A percentile compares a stretch with the other conserved stretches of the same genome.
Conservation (phyloP, 2,113 vertebrate genomes). For the Dendrocopos noguchii region DNA sequence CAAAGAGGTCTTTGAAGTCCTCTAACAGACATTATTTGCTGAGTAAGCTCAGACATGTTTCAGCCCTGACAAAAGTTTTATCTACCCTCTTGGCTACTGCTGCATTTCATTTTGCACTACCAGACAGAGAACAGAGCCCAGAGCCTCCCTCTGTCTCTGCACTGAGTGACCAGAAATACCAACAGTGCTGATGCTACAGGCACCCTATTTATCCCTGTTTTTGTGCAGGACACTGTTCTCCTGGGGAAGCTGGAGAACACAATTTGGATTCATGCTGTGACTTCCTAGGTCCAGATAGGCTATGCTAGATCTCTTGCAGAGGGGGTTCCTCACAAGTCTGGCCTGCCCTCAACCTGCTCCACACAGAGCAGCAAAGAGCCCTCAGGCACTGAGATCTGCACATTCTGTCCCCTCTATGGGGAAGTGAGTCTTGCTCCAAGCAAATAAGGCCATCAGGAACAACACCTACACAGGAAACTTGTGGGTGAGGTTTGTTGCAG, state of each 20-base stretch:
- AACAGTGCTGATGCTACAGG: conserved; percentile 43
- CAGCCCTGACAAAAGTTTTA: conserved; percentile 25
- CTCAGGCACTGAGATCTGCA: not conserved
- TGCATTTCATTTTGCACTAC: conserved; percentile 48
- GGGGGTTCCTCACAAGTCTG: not conserved
- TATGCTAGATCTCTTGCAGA: not conserved
- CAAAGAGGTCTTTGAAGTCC: conserved; percentile 29
- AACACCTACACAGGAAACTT: conserved; percentile 1
- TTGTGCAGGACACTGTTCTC: not conserved
- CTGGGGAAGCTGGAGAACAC: not conserved
- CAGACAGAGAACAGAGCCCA: conserved; percentile 6
- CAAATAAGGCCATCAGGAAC: not conserved
- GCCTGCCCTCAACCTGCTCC: not conserved
- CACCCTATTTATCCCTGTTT: not conserved
- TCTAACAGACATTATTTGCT: not conserved
- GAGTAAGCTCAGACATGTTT: not conserved
- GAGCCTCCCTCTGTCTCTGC: conserved; percentile 7
- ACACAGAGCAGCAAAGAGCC: not conserved
- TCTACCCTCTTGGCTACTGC: conserved; percentile 34
- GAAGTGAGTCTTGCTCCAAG: conserved; percentile 13
- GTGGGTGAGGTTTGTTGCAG: not conserved
- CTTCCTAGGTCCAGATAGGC: not conserved
- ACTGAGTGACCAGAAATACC: conserved; percentile 26
- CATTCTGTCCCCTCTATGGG: not conserved
- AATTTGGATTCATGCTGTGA: not conserved